Evolutionary conservation across 2,888 invertebrate species (phyloP).

Genomic region (Agriotes lineatus): DNA sequence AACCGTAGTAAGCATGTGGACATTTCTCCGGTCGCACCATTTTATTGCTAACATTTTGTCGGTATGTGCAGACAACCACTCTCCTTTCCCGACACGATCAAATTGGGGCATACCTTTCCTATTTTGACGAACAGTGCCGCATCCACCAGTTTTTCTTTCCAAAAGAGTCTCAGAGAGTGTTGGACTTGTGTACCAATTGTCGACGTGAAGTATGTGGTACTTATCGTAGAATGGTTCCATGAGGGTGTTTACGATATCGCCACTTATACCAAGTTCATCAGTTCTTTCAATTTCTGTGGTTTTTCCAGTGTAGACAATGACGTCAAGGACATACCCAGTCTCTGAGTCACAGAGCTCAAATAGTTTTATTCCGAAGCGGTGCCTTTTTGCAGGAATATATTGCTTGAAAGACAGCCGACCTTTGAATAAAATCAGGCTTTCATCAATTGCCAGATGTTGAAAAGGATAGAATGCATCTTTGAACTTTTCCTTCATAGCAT

Average conservation of each 20-base stretch:
- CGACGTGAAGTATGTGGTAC: slow-evolving; percentile 49
- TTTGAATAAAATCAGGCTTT: slow-evolving; percentile 44
- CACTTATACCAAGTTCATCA: slow-evolving; percentile 42
- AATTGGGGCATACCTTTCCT: slow-evolving; percentile 51
- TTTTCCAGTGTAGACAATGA: slow-evolving; percentile 49
- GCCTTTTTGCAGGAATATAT: slow-evolving; percentile 44
- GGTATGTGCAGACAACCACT: slow-evolving; percentile 26
- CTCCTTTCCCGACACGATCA: slow-evolving; percentile 35
- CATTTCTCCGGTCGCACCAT: slow-evolving; percentile 56
- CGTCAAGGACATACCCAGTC: slow-evolving; percentile 49
- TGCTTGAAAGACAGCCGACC: slow-evolving; percentile 44
- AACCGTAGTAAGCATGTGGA: slow-evolving; percentile 49
- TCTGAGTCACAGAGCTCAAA: slow-evolving; percentile 52
- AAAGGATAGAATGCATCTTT: slow-evolving; percentile 37
- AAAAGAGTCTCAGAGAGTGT: slow-evolving; percentile 22
- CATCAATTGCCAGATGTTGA: slow-evolving; percentile 46
- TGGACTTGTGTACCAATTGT: slow-evolving; percentile 54
- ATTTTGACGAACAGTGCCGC: slow-evolving; percentile 50
- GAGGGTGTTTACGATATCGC: slow-evolving; percentile 44
- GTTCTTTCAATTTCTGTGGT: slow-evolving; percentile 29
- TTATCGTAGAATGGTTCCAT: slow-evolving; percentile 36
- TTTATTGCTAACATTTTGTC: slow-evolving; percentile 51
- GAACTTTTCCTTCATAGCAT: slow-evolving; percentile 25
- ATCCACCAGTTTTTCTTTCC: slow-evolving; percentile 43
- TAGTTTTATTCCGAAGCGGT: slow-evolving; percentile 48